A percentile compares a stretch with the other conserved stretches of the same genome.
These are phyloP conservation scores for Torymus aiolomorphi DNA, from an alignment of 2,888 invertebrate genomes.

Conservation along the genomic window DNA sequence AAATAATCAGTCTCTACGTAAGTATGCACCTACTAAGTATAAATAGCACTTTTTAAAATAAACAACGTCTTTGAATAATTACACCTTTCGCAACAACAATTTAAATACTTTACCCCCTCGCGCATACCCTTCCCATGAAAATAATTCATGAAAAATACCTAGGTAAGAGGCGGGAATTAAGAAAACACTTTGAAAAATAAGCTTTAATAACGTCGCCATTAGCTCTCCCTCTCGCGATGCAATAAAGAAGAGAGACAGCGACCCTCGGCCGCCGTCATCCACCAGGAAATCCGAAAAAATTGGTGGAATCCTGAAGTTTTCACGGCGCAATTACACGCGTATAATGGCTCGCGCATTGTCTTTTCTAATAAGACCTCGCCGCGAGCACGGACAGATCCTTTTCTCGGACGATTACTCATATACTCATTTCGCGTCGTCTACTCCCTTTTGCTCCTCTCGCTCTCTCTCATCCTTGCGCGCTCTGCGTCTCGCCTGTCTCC, in stretches of 20 bases:
- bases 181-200: not conserved
- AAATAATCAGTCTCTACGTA: no score
- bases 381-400: conserved; percentile 22
- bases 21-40: no score
- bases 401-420: conserved; percentile 33
- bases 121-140: not conserved
- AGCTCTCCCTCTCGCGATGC: no score
- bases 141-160: not conserved
- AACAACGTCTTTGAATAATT: no score
- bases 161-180: not conserved
- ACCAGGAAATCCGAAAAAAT: no score
- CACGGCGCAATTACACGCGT: conserved; percentile 19
- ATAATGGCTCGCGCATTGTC: conserved; percentile 8
- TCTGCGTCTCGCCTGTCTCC: not conserved
- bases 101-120: no score
- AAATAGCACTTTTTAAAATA: no score
- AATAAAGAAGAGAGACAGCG: not conserved
- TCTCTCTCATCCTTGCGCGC: not conserved
- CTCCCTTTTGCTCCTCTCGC: not conserved
- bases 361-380: conserved; percentile 23
- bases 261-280: no score
- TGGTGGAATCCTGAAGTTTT: not conserved
- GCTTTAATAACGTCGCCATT: no score
- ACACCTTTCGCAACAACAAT: no score
- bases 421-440: not conserved